Base-by-base conservation (phyloP, 2,113 vertebrate species). In the Lepus europaeus region DNA sequence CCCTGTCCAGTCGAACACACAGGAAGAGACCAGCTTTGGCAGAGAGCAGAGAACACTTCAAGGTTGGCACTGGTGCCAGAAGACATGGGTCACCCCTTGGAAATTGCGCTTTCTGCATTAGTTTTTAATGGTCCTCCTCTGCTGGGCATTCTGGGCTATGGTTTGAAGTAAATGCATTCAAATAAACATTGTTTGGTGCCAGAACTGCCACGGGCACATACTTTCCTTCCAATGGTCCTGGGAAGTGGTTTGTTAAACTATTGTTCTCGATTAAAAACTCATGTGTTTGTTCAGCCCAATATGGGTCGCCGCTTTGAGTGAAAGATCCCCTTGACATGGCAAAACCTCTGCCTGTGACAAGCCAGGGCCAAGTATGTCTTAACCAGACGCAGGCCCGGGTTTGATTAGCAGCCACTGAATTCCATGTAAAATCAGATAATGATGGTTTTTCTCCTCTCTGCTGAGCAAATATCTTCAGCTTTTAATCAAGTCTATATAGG, bases 191-290 rank as follows among this genome's bases (percentile, higher is more conserved):
- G 29, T 94, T 96, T 97, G 93, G 95, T 95, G 98, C 98, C 98
- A 98, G 96, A 97, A 98, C 94, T 97, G 98, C 98, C 98, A 98
- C 92, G 97, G 98, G 98, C 98, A 97, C 97, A 98, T 98, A 98
- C 94, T 98, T 98, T 98, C 97, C 97, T 98, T 98, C 97, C 98
- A 98, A 97, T 98, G 97, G 98, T 98, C 98, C 98, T 98, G 98
- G 99, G 98, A 99, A 99, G 98, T 98, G 97, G 98, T 98, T 99
- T 98, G 97, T 98, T 98, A 98, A 98, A 98, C 98, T 98, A 99
- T 99, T 99, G 99, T 99, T 99, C 98, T 98, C 98, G 94, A 99
- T 99, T 98, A 99, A 99, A 99, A 99, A 99, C 99, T 98, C 98
- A 98, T 99, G 99, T 99, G 98, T 99, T 99, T 99, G 98, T 98